Conservation (phyloP, 2,113 vertebrate species). For the Tretioscincus oriximinensis region DNA sequence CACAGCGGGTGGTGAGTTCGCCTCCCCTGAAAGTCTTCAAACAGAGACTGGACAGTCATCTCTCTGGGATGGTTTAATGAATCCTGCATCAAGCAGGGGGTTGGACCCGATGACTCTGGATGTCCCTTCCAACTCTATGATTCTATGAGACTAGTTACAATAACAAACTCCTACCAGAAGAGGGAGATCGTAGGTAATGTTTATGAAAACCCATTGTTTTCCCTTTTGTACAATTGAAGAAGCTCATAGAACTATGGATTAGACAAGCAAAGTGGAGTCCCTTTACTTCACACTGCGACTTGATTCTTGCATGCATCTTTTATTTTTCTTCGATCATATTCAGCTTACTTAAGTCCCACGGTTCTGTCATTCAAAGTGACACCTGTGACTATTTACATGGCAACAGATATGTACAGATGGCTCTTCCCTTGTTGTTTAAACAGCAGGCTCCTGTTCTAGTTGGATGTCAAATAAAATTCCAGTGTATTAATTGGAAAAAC, state of each 20-base stretch:
- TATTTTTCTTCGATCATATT: not conserved
- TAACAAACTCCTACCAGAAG: not conserved
- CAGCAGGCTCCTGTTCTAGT: not conserved
- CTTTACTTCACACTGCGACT: not conserved
- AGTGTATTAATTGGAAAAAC: slow-evolving; percentile 58
- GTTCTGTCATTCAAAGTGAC: not conserved
- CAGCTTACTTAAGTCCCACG: not conserved
- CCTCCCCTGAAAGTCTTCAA: too few species aligned
- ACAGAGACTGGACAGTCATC: too few species aligned
- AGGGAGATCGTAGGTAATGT: not conserved
- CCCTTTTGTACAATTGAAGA: not conserved
- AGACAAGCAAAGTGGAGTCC: not conserved
- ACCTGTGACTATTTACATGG: not conserved
- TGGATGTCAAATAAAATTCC: slow-evolving; percentile 47
- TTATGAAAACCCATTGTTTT: not conserved
- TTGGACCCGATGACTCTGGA: too few species aligned
- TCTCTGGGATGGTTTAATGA: too few species aligned
- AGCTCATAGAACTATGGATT: not conserved
- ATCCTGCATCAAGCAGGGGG: too few species aligned
- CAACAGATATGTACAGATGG: not conserved
- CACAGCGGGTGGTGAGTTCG: too few species aligned
- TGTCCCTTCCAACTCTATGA: too few species aligned
- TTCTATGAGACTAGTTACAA: too few species aligned
- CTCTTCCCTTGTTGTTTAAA: not conserved
- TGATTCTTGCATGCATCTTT: not conserved